Evolutionary conservation across 1,140 invertebrate species (phyloP).

Genomic region (Zophobas morio): DNA sequence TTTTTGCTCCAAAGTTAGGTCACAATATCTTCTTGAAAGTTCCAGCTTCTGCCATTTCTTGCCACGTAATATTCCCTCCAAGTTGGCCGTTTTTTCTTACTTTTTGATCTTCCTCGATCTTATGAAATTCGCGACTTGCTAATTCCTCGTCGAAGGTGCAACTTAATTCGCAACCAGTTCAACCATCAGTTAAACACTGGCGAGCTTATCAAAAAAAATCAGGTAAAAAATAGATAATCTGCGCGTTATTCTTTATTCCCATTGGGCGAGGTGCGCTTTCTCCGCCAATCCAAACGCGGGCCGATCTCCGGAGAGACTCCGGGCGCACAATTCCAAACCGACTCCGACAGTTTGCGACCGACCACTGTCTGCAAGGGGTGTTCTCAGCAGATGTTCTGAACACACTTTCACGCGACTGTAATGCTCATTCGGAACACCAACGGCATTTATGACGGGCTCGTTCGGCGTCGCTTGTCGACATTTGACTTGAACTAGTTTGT

Average conservation of each 20-base stretch:
- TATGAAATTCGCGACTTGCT: conserved; percentile 21
- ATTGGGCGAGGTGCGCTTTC: conserved; percentile 54
- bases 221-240: conserved; percentile 52
- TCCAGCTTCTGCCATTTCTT: neutral
- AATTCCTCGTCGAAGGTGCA: conserved; percentile 1
- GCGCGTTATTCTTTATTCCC: conserved; percentile 53
- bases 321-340: conserved; percentile 47
- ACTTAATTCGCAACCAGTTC: neutral
- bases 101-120: conserved; percentile 4
- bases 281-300: conserved; percentile 55
- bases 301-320: conserved; percentile 46
- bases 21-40: neutral
- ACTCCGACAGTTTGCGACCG: conserved; percentile 50
- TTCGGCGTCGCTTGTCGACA: conserved; percentile 16
- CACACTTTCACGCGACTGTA: conserved; percentile 24
- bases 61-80: conserved; percentile 1
- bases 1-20: neutral
- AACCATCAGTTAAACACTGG: conserved; percentile 47
- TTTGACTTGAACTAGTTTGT: conserved; percentile 34
- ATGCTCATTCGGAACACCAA: conserved; percentile 13
- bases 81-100: neutral
- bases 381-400: conserved; percentile 15
- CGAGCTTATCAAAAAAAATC: conserved; percentile 42
- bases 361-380: conserved; percentile 37
- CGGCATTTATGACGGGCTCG: conserved; percentile 19